A percentile compares a stretch with the other conserved stretches of the same genome.
Evolutionary conservation across 1,140 invertebrate species (phyloP).

Genomic region (Tetranychus urticae): DNA sequence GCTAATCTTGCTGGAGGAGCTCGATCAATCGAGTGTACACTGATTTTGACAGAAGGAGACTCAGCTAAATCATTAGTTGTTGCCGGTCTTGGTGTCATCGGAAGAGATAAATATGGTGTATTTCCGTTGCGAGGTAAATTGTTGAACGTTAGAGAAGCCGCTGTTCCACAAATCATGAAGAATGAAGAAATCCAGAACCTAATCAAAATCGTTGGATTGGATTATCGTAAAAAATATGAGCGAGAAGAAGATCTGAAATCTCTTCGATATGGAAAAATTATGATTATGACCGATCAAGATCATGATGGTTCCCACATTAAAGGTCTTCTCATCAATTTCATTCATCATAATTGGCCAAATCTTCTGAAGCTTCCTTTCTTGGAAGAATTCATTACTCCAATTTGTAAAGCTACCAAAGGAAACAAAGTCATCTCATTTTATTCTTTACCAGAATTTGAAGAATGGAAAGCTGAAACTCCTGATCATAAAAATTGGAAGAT

Average conservation of each 20-base stretch:
- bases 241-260: constrained; percentile 64
- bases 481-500: constrained; percentile 81
- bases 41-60: constrained; percentile 98
- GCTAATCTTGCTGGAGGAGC: constrained; percentile 84
- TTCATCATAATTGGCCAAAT: constrained; percentile 94
- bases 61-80: constrained; percentile 96
- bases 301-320: constrained; percentile 98
- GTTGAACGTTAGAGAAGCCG: constrained; percentile 90
- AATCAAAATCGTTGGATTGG: constrained; percentile 75
- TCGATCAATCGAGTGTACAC: constrained; percentile 56
- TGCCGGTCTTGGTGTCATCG: constrained; percentile 80
- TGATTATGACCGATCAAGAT: constrained; percentile 99
- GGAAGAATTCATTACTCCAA: constrained; percentile 98
- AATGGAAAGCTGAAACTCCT: constrained; percentile 77
- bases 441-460: constrained; percentile 92
- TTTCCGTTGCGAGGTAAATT: constrained; percentile 96
- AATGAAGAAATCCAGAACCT: constrained; percentile 96
- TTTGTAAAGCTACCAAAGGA: constrained; percentile 62
- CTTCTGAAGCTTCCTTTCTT: constrained; percentile 53
- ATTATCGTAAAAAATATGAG: constrained; percentile 93
- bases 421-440: constrained; percentile 61
- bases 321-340: constrained; percentile 92
- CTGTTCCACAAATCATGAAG: constrained; percentile 85
- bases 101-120: constrained; percentile 85
- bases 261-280: constrained; percentile 82